Evolutionary conservation across 2,888 invertebrate species (phyloP), one percentile per base, ranked within the genome.

Genomic region (Metalampra italica): DNA sequence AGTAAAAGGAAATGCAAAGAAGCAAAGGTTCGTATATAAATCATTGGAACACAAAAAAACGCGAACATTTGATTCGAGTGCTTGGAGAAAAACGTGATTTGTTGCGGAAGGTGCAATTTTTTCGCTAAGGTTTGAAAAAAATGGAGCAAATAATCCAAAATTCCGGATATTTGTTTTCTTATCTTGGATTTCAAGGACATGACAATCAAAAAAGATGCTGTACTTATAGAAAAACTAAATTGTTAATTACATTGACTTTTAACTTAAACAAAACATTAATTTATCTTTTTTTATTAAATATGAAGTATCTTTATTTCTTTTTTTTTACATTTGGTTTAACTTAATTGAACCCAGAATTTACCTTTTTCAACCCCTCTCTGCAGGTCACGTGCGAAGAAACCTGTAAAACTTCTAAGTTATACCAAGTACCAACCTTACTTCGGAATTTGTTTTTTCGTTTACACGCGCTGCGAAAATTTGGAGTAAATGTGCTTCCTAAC

Each of bases 11-110:
- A 66, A 67, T 62, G 62, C 65, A 64, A 68, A 66, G 57, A 58
- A 60, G 65, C 67, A 57, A 62, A 66, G 67, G 63, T 66, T 67
- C 64, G 51, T 52, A 64, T 62, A 72, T 75, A 74, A 74, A 73
- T 75, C 71, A 73, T 69, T 66, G 60, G 55, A 55, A 56, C 60
- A 68, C 60, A 66, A 70, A 68, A n/a, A 64, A 65, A 63, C 58
- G 57, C 59, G 63, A 62, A 61, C 64, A 57, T 57, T 65, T 58
- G 60, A 62, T 64, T 59, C 57, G 48, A 34, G 49, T 52, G 49
- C n/a, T 56, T 50, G 51, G 55, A 47, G 49, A 36, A 51, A 47
- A 50, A 56, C 53, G 57, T 63, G 63, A 62, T 64, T 66, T 63
- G 60, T 63, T 52, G 55, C 51, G 45, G 11, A n/a, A 55, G 42